Percentiles rank a stretch among this genome's conserved stretches.
phyloP scores from a whole-genome alignment of 2,113 vertebrate genomes.

The Tylochromis polylepis region DNA sequence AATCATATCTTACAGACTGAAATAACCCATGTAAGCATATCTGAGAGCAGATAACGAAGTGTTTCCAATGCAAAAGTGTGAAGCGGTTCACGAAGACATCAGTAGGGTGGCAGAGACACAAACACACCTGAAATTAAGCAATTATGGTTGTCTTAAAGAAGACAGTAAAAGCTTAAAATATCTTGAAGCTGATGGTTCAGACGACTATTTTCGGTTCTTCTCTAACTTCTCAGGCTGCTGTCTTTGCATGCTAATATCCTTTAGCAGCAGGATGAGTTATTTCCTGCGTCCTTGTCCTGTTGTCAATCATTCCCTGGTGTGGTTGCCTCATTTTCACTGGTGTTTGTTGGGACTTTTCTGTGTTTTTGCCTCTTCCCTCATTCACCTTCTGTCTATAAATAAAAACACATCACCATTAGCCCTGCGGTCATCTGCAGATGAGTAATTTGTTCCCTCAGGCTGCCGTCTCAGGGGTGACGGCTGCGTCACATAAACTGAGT shows the following conservation, averaged over 20 bases:
- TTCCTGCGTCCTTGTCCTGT: not conserved
- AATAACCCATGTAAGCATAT: not conserved
- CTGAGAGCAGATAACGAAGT: not conserved
- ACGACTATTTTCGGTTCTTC: not conserved
- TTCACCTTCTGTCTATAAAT: slow-evolving; percentile 31
- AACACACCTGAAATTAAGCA: not conserved
- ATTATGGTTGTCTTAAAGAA: not conserved
- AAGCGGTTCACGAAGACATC: not conserved
- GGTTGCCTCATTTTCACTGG: not conserved
- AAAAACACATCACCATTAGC: slow-evolving; percentile 8
- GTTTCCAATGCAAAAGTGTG: not conserved
- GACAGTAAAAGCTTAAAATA: not conserved
- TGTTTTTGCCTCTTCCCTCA: not conserved
- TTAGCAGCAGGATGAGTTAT: not conserved
- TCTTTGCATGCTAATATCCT: not conserved
- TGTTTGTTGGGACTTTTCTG: not conserved
- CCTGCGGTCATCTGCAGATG: not conserved
- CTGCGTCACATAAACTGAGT: not conserved
- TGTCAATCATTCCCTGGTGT: not conserved
- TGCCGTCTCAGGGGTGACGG: not conserved
- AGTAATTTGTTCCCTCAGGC: slow-evolving; percentile 32
- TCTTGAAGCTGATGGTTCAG: not conserved
- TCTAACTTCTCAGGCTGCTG: not conserved
- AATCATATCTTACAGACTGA: not conserved
- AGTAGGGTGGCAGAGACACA: not conserved